Conservation (phyloP, 2,113 vertebrate genomes). For the Corynorhinus townsendii region DNA sequence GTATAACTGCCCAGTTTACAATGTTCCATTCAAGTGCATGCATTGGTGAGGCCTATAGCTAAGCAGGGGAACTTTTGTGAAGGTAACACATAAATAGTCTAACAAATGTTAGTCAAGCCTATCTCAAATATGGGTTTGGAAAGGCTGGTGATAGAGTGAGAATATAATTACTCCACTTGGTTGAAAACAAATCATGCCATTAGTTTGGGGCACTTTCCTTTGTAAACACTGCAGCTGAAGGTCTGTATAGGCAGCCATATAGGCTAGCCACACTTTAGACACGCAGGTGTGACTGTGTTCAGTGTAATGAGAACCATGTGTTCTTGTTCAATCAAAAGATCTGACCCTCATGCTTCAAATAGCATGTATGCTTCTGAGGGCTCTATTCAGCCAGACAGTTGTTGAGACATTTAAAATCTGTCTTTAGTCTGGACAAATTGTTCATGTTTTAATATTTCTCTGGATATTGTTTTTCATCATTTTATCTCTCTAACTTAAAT, state of each 20-base stretch:
- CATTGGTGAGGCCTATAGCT: neutral
- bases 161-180: neutral
- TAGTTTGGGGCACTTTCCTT: neutral
- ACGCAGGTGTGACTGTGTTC: neutral
- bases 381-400: constrained; percentile 56
- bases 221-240: neutral
- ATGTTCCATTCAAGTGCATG: neutral
- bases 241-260: neutral
- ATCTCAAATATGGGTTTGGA: neutral
- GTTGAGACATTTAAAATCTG: constrained; percentile 46
- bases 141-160: neutral
- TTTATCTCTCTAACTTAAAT: constrained; percentile 31
- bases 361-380: constrained; percentile 65
- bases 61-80: neutral
- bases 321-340: constrained; percentile 35
- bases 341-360: constrained; percentile 62
- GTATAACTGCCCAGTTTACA: neutral
- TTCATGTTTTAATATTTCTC: constrained; percentile 30
- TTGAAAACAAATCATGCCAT: neutral
- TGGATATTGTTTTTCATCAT: constrained; percentile 28
- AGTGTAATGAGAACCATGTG: constrained; percentile 53
- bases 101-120: neutral
- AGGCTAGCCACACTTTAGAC: neutral
- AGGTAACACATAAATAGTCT: neutral
- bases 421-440: constrained; percentile 60